phyloP scores from a whole-genome alignment of 2,888 invertebrate species.

The Agriotes lineatus region DNA sequence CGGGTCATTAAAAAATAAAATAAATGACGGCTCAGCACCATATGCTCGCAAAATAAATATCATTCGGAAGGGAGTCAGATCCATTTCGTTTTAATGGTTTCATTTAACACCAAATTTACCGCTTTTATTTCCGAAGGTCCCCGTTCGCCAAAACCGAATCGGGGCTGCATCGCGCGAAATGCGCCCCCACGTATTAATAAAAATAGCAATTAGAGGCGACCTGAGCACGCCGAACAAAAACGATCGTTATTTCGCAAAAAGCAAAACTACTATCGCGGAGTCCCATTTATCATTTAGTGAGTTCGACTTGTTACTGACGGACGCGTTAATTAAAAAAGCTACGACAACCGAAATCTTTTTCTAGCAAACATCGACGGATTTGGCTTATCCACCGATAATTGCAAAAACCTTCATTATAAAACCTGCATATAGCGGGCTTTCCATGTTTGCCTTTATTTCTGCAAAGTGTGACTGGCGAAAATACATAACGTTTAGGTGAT shows the following conservation, averaged over 20 bases:
- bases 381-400: not conserved
- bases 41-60: conserved; percentile 44
- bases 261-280: conserved; percentile 37
- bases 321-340: conserved; percentile 48
- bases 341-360: conserved; percentile 42
- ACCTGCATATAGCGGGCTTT: no score
- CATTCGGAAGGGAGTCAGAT: conserved; percentile 40
- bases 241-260: conserved; percentile 44
- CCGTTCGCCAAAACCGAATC: not conserved
- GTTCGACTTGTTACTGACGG: conserved; percentile 49
- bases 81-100: conserved; percentile 43
- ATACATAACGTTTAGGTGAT: no score
- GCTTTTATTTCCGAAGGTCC: conserved; percentile 30
- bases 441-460: no score
- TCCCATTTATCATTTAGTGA: conserved; percentile 49
- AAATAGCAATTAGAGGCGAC: conserved; percentile 7
- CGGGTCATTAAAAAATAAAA: conserved; percentile 45
- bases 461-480: no score
- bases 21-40: conserved; percentile 44
- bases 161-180: not conserved
- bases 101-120: conserved; percentile 38
- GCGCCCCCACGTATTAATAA: not conserved
- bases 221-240: not conserved
- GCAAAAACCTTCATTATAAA: not conserved
- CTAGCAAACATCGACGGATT: conserved; percentile 20